Conservation (phyloP, 2,888 invertebrate genomes). For the Harpalus rufipes region DNA sequence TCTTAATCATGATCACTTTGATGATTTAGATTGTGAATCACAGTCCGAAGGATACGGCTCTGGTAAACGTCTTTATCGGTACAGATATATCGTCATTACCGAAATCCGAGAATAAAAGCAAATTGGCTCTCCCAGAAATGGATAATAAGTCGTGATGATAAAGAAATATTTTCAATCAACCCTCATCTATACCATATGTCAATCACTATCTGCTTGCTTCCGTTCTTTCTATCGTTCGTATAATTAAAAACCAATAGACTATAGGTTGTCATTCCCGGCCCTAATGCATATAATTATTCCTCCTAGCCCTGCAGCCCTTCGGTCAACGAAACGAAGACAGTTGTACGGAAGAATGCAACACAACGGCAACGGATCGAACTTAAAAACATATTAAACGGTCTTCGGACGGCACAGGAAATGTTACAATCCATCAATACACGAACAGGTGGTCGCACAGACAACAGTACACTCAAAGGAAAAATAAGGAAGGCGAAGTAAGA, state of each 20-base stretch:
- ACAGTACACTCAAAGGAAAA: conserved; percentile 51
- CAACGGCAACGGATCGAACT: conserved; percentile 53
- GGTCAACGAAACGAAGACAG: conserved; percentile 3
- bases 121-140: too few relatives aligned
- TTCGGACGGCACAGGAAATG: conserved; percentile 68
- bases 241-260: conserved; percentile 2
- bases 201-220: neutral
- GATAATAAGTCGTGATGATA: too few relatives aligned
- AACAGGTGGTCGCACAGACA: conserved; percentile 68
- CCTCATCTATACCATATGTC: neutral
- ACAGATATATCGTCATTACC: too few relatives aligned
- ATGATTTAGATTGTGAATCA: too few relatives aligned
- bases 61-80: too few relatives aligned
- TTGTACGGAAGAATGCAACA: conserved; percentile 26
- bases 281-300: conserved; percentile 52
- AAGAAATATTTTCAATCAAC: neutral
- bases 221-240: neutral
- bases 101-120: too few relatives aligned
- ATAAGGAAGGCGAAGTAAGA: neutral
- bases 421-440: conserved; percentile 70
- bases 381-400: conserved; percentile 65
- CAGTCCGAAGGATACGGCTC: too few relatives aligned
- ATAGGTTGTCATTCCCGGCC: conserved; percentile 39
- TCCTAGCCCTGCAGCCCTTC: neutral
- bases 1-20: too few relatives aligned